Evolutionary conservation across 2,113 vertebrate species (phyloP).

Genomic region (Sciurus niger): DNA sequence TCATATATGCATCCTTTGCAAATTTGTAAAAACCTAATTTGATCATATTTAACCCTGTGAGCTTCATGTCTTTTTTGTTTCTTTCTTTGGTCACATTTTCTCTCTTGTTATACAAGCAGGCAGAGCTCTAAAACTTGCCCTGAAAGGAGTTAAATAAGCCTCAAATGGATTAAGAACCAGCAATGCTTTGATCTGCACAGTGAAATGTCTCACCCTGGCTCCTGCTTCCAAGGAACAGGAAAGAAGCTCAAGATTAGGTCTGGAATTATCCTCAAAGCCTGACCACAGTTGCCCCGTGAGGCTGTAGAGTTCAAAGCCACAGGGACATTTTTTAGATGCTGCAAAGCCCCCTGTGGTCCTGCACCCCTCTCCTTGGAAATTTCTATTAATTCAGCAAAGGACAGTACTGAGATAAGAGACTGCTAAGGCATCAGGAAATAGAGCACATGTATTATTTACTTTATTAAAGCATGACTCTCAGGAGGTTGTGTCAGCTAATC

Average conservation of each 20-base stretch:
- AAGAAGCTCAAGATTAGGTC: slow-evolving; percentile 39
- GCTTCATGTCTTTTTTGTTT: not conserved
- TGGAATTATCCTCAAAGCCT: slow-evolving; percentile 54
- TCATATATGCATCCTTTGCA: slow-evolving; percentile 16
- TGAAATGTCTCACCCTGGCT: slow-evolving; percentile 29
- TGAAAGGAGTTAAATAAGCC: slow-evolving; percentile 58
- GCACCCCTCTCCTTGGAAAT: not conserved
- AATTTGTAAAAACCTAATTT: slow-evolving; percentile 11
- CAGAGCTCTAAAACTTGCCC: slow-evolving; percentile 34
- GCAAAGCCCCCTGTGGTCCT: not conserved
- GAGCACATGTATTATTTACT: not conserved
- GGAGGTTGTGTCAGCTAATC: slow-evolving; percentile 40
- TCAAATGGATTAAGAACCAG: slow-evolving; percentile 45
- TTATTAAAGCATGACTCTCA: slow-evolving; percentile 13
- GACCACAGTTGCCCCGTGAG: not conserved
- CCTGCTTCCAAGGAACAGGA: not conserved
- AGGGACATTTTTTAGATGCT: not conserved
- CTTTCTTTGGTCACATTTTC: slow-evolving; percentile 42
- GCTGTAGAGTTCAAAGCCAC: slow-evolving; percentile 11
- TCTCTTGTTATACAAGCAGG: slow-evolving; percentile 18
- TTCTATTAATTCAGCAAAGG: slow-evolving; percentile 57
- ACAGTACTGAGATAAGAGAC: slow-evolving; percentile 4
- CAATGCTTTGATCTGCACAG: slow-evolving; percentile 63
- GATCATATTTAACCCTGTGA: slow-evolving; percentile 39
- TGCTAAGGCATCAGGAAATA: slow-evolving; percentile 35